A percentile compares a stretch with the other conserved stretches of the same genome.
These are phyloP conservation scores for Neodontobutis hainanensis DNA, from an alignment of 2,113 vertebrate species.

Conservation along the genomic window DNA sequence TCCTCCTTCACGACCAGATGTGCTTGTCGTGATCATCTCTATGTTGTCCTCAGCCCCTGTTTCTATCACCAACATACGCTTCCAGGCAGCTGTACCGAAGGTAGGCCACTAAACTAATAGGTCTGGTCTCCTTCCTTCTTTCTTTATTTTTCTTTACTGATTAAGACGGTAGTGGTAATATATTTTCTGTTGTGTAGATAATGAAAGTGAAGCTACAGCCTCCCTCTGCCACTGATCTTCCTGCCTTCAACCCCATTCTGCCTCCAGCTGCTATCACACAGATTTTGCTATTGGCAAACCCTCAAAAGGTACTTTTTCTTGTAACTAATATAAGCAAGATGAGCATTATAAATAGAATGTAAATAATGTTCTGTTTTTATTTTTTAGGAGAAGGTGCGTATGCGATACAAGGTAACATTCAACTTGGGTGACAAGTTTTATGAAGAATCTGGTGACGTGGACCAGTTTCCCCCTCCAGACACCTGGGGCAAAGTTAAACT, in stretches of 20 bases:
- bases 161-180: too few species aligned
- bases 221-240: slow-evolving; percentile 89
- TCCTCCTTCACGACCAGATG: slow-evolving; percentile 85
- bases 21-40: slow-evolving; percentile 96
- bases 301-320: slow-evolving; percentile 84
- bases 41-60: slow-evolving; percentile 94
- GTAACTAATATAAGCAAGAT: neutral
- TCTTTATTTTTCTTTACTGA: too few species aligned
- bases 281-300: slow-evolving; percentile 93
- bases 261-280: slow-evolving; percentile 95
- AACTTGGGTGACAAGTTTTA: slow-evolving; percentile 88
- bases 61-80: slow-evolving; percentile 90
- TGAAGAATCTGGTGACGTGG: slow-evolving; percentile 92
- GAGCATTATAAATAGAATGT: neutral
- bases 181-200: slow-evolving; percentile 72
- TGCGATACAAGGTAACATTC: slow-evolving; percentile 95
- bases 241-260: slow-evolving; percentile 91
- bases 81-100: slow-evolving; percentile 90
- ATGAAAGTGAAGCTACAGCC: slow-evolving; percentile 98
- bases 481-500: slow-evolving; percentile 83
- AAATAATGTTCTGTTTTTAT: neutral
- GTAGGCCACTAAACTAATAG: slow-evolving; percentile 13
- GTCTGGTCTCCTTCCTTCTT: too few species aligned
- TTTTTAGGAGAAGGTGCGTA: slow-evolving; percentile 91
- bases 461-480: slow-evolving; percentile 92